Percentiles rank a stretch among this genome's conserved stretches.
Evolutionary conservation across 2,888 invertebrate species (phyloP).

Genomic region (Drosophila falleni): DNA sequence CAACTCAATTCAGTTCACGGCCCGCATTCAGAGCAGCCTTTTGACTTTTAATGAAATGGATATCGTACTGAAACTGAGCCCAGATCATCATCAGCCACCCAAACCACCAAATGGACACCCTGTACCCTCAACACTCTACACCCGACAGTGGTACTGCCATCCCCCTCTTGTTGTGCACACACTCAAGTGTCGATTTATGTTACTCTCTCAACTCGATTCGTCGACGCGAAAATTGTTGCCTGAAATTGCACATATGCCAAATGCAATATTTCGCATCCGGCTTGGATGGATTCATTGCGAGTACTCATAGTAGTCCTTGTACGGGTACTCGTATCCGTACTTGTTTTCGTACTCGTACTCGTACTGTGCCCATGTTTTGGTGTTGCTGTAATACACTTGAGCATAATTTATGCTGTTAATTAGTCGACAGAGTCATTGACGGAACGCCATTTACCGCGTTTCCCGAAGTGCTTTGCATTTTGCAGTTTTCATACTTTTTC

Average conservation of each 20-base stretch:
- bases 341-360: background rate
- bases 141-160: background rate
- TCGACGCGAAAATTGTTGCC: conserved; percentile 54
- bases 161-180: conserved; percentile 27
- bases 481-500: conserved; percentile 3
- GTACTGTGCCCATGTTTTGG: conserved; percentile 34
- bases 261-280: conserved; percentile 49
- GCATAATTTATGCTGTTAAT: conserved; percentile 81
- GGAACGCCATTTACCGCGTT: conserved; percentile 48
- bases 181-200: conserved; percentile 71
- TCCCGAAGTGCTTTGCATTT: conserved; percentile 24
- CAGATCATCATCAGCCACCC: conserved; percentile 16
- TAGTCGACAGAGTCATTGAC: conserved; percentile 61
- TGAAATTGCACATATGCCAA: conserved; percentile 52
- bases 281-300: conserved; percentile 2
- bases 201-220: conserved; percentile 53
- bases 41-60: conserved; percentile 82
- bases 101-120: background rate
- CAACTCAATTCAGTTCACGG: conserved; percentile 5
- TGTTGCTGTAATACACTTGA: conserved; percentile 77
- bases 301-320: background rate
- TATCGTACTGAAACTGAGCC: conserved; percentile 56
- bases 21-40: conserved; percentile 63
- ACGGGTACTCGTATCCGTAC: background rate
- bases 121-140: no score